Evolutionary conservation across 2,797 vertebrate genomes (phyloP), one percentile per base, ranked within the genome.

Genomic region (Pseudopleuronectes americanus): DNA sequence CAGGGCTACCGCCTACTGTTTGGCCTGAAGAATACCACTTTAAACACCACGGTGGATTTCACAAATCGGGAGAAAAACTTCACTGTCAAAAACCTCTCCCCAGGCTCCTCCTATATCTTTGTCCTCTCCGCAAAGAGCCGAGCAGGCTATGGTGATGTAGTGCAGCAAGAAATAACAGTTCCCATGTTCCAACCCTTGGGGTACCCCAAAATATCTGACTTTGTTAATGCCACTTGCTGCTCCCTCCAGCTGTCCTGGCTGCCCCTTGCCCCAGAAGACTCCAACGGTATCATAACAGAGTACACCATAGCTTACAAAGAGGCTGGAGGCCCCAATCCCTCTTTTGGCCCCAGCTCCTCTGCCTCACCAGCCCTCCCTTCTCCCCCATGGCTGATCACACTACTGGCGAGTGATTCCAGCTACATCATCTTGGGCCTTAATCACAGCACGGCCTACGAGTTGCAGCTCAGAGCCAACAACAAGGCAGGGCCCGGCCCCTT

Each of bases 391-490:
- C 94, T 96, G 72, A 93, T 96, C 24, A 94, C 93, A n/a, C 86
- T 98, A 45, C 92, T 93, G 22, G 93, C 94, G 4, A 94, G 92
- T 23, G 93, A 95, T 90, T 95, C 93, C 81, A 93, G 91, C 14
- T 96, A 95, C 93, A 96, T 94, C 66, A 89, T 97, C 85, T 92
- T 91, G 79, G 96, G 96, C 90, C 95, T 97, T 86, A 96, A 96
- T 93, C 96, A 96, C 84, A 96, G 96, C 94, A 96, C 95, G 26
- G 94, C 92, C 88, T 98, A 98, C 72, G 94, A 96, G 68, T 94
- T 98, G 89, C 97, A 95, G 92, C 95, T 99, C 88, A 95, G 95
- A 77, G 96, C 95, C 76, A 95, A 96, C 93, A 97, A 96, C 90
- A 94, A 92, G 91, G 96, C 94, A 66, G 96, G 97, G 88, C 95